Evolutionary conservation across 1,140 invertebrate species (phyloP), one percentile per base, ranked within the genome.

Genomic region (Procambarus clarkii): DNA sequence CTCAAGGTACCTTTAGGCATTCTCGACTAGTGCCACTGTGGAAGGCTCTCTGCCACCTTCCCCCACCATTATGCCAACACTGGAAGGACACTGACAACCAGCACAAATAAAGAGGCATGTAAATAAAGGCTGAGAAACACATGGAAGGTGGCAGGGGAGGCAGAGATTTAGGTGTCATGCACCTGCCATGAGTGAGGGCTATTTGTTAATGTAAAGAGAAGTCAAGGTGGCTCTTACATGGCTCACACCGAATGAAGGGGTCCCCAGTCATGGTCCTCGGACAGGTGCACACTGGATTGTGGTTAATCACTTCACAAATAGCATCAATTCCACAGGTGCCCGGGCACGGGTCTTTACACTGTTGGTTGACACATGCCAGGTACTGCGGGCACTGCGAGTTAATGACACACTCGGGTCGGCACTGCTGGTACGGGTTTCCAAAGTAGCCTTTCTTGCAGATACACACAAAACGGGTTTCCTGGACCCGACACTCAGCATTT

Each of bases 221-320:
- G 50, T 8, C 5, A 54, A 64, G 21, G 60, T 4, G 69, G n/a
- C 4, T 79, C 92, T 91, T 86, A 93, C 93, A 86, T 93, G 71
- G 77, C 69, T 86, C 74, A 88, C 93, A 93, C n/a, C 92, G 92
- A 21, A 50, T 44, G 80, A 95, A 93, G 3, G 97, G 97, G 94
- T 98, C 98, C 93, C 98, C 98, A 94, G 98, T 96, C 94, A 97
- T 97, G 50, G 97, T 97, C 46, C 95, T 95, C 81, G 97, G 96
- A 94, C 97, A 98, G 94, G 97, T 97, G 94, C 98, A 98, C 92
- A 98, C 97, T 1, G 97, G 96, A 91, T 96, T 96, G 94, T 97
- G 97, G 93, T 98, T 97, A 34, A 97, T 96, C 93, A 98, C 98
- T 94, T 98, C 96, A 95, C 98, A 98, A 88, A 97, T 95, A 74